Evolutionary conservation across 2,113 vertebrate genomes (phyloP).

Genomic region (Plestiodon gilberti): DNA sequence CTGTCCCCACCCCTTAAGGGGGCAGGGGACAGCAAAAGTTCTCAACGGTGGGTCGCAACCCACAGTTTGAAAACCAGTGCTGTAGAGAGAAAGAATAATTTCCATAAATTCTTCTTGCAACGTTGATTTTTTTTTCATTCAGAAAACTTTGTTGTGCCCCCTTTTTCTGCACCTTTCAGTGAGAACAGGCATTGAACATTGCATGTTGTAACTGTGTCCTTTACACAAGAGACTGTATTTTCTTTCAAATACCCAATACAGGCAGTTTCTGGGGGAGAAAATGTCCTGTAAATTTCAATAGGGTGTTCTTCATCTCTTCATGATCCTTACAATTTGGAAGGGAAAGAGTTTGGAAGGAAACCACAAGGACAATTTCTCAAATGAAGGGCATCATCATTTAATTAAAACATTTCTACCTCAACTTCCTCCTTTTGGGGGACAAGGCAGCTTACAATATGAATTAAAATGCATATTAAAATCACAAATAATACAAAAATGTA

Average conservation of each 20-base stretch:
- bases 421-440: no score
- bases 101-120: not conserved
- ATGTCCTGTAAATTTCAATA: slow-evolving; percentile 18
- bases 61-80: no score
- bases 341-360: slow-evolving; percentile 9
- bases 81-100: not conserved
- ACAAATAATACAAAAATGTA: no score
- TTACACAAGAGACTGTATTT: not conserved
- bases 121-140: slow-evolving; percentile 9
- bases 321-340: slow-evolving; percentile 1
- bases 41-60: no score
- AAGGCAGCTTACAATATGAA: no score
- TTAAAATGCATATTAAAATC: no score
- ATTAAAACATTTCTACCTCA: no score
- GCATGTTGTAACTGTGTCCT: not conserved
- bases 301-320: not conserved
- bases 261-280: slow-evolving; percentile 21
- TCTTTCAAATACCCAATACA: not conserved
- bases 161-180: not conserved
- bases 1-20: no score
- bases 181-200: not conserved
- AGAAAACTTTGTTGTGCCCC: slow-evolving; percentile 14
- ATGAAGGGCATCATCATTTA: not conserved
- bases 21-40: no score
- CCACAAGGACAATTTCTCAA: not conserved